Percentiles rank a stretch among this genome's conserved stretches.
Evolutionary conservation across 2,113 vertebrate genomes (phyloP).

Genomic region (Cephalopholis sonnerati): DNA sequence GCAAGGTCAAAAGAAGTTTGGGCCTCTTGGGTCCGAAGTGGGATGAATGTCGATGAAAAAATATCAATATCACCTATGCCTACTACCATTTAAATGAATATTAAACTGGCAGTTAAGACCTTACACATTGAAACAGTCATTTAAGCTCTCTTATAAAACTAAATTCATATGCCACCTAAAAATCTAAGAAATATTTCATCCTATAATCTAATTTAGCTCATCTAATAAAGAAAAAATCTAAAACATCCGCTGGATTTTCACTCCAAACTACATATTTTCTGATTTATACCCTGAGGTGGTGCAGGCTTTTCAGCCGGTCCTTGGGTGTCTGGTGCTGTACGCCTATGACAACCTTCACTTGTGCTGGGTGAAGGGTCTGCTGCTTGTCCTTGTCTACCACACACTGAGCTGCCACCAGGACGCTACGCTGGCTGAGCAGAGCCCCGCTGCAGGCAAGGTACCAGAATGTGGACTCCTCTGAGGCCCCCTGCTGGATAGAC

Average conservation of each 20-base stretch:
- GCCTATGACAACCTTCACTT: constrained; percentile 90
- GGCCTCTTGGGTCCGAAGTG: background rate
- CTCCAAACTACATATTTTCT: background rate
- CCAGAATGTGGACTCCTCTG: constrained; percentile 83
- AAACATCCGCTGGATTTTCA: background rate
- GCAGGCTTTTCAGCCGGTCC: constrained; percentile 86
- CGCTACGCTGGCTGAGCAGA: constrained; percentile 88
- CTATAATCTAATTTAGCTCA: background rate
- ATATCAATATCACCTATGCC: too few relatives aligned
- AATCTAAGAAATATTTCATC: background rate
- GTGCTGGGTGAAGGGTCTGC: constrained; percentile 82
- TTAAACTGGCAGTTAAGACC: background rate
- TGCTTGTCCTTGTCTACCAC: constrained; percentile 87
- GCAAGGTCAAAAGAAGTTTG: background rate
- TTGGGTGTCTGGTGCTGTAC: constrained; percentile 85
- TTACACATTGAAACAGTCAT: background rate
- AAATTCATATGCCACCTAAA: background rate
- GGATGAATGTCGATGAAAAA: background rate
- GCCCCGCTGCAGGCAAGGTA: constrained; percentile 92
- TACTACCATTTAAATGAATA: background rate
- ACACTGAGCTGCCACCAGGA: constrained; percentile 92
- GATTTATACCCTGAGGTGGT: constrained; percentile 86
- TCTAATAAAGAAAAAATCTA: background rate
- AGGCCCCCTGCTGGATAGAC: constrained; percentile 57
- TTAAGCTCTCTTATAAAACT: background rate